phyloP scores from a whole-genome alignment of 2,797 vertebrate genomes.

The Taenioides sp. region DNA sequence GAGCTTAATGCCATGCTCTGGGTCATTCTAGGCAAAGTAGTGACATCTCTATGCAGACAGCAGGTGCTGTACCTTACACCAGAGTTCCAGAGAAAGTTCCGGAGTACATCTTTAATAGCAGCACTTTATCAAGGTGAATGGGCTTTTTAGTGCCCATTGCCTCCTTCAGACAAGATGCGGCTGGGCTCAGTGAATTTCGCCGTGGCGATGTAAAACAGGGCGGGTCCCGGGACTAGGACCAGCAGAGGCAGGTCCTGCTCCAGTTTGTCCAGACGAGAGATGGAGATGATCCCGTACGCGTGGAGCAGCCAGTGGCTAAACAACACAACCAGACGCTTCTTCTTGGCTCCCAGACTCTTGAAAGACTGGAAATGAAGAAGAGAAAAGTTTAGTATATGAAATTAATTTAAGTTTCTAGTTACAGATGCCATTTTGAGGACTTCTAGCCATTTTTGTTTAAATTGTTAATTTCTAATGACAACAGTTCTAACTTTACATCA shows the following conservation, averaged over 20 bases:
- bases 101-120: neutral
- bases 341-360: conserved; percentile 90
- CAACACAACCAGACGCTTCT: conserved; percentile 94
- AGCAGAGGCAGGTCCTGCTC: conserved; percentile 91
- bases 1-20: no score
- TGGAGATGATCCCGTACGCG: conserved; percentile 96
- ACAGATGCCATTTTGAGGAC: neutral
- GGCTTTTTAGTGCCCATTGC: conserved; percentile 84
- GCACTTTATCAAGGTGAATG: neutral
- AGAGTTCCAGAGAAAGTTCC: no score
- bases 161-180: conserved; percentile 90
- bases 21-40: no score
- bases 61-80: no score
- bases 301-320: conserved; percentile 98
- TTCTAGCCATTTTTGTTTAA: neutral
- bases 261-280: conserved; percentile 91
- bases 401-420: neutral
- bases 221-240: conserved; percentile 91
- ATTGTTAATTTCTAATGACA: no score
- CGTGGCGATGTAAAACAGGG: conserved; percentile 93
- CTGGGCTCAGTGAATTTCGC: conserved; percentile 95
- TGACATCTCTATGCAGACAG: no score
- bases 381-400: neutral
- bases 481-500: no score
- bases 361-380: conserved; percentile 78